Evolutionary conservation across 2,113 vertebrate genomes (phyloP).

Genomic region (Anoplopoma fimbria): DNA sequence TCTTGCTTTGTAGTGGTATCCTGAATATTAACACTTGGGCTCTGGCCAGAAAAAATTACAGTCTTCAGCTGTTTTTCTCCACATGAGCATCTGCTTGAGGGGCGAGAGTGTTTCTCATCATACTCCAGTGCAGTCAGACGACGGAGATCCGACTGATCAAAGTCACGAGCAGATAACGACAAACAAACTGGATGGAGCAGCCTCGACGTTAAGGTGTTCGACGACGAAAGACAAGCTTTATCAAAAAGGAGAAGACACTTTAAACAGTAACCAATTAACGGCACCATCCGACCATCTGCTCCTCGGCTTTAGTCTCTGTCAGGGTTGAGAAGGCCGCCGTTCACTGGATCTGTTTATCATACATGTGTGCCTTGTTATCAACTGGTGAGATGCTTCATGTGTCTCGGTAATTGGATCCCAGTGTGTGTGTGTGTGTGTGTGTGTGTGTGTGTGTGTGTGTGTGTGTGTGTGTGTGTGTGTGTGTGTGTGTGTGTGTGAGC

Average conservation of each 20-base stretch:
- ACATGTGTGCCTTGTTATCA: slow-evolving; percentile 63
- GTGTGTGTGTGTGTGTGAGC: slow-evolving; percentile 18
- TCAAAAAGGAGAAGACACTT: slow-evolving; percentile 40
- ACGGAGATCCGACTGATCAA: slow-evolving; percentile 58
- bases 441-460: slow-evolving; percentile 12
- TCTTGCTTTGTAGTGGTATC: slow-evolving; percentile 9
- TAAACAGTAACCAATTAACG: slow-evolving; percentile 66
- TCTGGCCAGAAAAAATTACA: slow-evolving; percentile 26
- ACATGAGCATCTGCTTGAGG: slow-evolving; percentile 36
- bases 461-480: slow-evolving; percentile 9
- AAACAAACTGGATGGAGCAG: slow-evolving; percentile 45
- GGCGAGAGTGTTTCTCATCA: slow-evolving; percentile 52
- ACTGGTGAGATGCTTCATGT: slow-evolving; percentile 69
- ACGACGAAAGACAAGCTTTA: slow-evolving; percentile 35
- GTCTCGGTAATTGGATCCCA: slow-evolving; percentile 71
- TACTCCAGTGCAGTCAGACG: slow-evolving; percentile 39
- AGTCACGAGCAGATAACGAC: slow-evolving; percentile 48
- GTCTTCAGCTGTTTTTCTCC: slow-evolving; percentile 41
- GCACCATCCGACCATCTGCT: slow-evolving; percentile 60
- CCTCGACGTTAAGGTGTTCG: slow-evolving; percentile 10
- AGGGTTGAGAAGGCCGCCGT: slow-evolving; percentile 59
- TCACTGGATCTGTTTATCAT: slow-evolving; percentile 72
- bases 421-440: slow-evolving; percentile 26
- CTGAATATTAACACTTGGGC: slow-evolving; percentile 25
- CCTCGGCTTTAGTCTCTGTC: slow-evolving; percentile 33